phyloP scores from a whole-genome alignment of 2,797 vertebrate species.

The Sebastes vulpes region DNA sequence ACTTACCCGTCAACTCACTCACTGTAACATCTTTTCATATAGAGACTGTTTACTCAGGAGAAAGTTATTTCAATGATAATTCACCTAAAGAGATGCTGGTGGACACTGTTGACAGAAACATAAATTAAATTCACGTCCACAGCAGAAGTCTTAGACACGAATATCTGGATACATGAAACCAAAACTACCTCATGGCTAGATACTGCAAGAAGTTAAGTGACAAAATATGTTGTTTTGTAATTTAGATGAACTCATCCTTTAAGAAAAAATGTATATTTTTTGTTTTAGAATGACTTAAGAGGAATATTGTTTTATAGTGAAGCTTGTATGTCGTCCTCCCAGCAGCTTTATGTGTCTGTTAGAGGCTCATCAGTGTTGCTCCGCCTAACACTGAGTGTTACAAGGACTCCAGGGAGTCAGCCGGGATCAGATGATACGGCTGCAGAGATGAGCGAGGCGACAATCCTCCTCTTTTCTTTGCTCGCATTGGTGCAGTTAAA shows the following conservation, averaged over 20 bases:
- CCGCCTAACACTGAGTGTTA: slow-evolving; percentile 18
- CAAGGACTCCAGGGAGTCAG: neutral
- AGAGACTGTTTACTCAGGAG: neutral
- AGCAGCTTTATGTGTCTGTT: neutral
- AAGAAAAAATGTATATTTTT: neutral
- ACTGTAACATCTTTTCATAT: neutral
- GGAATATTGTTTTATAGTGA: neutral
- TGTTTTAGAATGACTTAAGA: neutral
- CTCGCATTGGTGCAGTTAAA: neutral
- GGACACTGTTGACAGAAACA: neutral
- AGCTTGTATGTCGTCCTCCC: neutral
- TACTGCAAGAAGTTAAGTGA: neutral
- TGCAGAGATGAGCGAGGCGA: neutral
- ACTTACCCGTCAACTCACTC: neutral
- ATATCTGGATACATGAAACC: neutral
- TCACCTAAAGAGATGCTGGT: neutral
- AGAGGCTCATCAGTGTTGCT: slow-evolving; percentile 21
- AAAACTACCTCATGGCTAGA: neutral
- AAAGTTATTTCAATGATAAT: neutral
- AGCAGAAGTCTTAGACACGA: neutral
- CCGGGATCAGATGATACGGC: slow-evolving; percentile 17
- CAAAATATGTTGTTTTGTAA: neutral
- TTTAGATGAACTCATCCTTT: neutral
- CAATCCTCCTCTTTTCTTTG: neutral
- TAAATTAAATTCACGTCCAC: neutral